phyloP scores from a whole-genome alignment of 2,888 invertebrate genomes.

The Callosobruchus maculatus region DNA sequence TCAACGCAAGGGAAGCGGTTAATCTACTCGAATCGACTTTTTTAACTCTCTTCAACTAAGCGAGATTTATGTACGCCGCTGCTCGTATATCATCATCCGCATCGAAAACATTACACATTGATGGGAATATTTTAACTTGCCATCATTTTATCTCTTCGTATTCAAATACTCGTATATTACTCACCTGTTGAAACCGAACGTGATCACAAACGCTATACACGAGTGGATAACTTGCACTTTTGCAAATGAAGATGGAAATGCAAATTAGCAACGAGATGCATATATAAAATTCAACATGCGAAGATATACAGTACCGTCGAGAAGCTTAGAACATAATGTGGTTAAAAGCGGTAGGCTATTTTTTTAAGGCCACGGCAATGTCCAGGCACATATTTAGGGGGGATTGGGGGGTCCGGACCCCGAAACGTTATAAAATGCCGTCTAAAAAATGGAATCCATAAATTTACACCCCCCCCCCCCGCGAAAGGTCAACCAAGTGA shows the following conservation, averaged over 20 bases:
- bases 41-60: too few relatives aligned
- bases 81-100: neutral
- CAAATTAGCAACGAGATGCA: neutral
- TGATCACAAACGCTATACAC: neutral
- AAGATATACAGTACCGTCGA: neutral
- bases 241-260: neutral
- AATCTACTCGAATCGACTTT: too few relatives aligned
- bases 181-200: neutral
- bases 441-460: too few relatives aligned
- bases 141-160: neutral
- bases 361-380: too few relatives aligned
- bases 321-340: neutral
- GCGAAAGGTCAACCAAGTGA: too few relatives aligned
- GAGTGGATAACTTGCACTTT: neutral
- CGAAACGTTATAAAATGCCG: too few relatives aligned
- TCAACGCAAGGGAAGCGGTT: too few relatives aligned
- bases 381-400: too few relatives aligned
- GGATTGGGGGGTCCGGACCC: too few relatives aligned
- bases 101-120: neutral
- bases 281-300: neutral
- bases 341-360: too few relatives aligned
- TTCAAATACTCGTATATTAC: neutral
- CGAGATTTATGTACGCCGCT: neutral
- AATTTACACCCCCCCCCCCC: too few relatives aligned
- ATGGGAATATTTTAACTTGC: neutral